Evolutionary conservation across 2,888 invertebrate genomes (phyloP).

Genomic region (Xylocampa areola): DNA sequence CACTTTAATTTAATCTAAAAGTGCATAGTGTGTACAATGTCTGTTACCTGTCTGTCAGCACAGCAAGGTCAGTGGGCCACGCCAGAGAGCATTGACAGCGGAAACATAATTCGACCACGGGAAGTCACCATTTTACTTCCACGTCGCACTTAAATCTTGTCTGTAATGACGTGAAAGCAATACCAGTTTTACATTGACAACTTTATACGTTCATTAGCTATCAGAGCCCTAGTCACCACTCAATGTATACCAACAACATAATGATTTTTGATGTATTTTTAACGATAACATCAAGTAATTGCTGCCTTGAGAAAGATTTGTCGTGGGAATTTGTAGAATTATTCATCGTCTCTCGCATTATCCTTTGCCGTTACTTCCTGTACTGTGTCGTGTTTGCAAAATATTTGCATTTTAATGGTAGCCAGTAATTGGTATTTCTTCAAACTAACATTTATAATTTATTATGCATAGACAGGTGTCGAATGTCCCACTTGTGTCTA

Average conservation of each 20-base stretch:
- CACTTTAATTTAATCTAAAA: slow-evolving; percentile 46
- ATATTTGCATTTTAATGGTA: slow-evolving; percentile 39
- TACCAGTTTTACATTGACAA: slow-evolving; percentile 20
- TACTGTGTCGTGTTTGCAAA: slow-evolving; percentile 8
- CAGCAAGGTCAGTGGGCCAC: slow-evolving; percentile 64
- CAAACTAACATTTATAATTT: slow-evolving; percentile 9
- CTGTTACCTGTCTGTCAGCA: slow-evolving; percentile 40
- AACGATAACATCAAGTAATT: slow-evolving; percentile 13
- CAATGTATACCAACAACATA: slow-evolving; percentile 14
- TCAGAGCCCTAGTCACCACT: slow-evolving; percentile 5
- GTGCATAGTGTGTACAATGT: slow-evolving; percentile 32
- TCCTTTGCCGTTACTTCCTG: slow-evolving; percentile 34
- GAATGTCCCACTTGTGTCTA: slow-evolving; percentile 19
- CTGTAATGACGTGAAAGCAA: slow-evolving; percentile 20
- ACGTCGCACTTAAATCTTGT: slow-evolving; percentile 38
- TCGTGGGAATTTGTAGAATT: slow-evolving; percentile 25
- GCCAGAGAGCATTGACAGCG: slow-evolving; percentile 47
- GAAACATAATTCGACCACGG: slow-evolving; percentile 56
- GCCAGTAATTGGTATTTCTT: slow-evolving; percentile 20
- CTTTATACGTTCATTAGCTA: slow-evolving; percentile 12
- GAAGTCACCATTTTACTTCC: slow-evolving; percentile 61
- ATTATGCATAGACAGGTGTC: slow-evolving; percentile 9
- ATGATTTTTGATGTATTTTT: slow-evolving; percentile 8
- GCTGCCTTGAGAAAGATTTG: slow-evolving; percentile 13
- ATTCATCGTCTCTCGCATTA: slow-evolving; percentile 11